These are phyloP conservation scores for Luscinia luscinia DNA, from an alignment of 2,797 vertebrate species.

Conservation along the genomic window DNA sequence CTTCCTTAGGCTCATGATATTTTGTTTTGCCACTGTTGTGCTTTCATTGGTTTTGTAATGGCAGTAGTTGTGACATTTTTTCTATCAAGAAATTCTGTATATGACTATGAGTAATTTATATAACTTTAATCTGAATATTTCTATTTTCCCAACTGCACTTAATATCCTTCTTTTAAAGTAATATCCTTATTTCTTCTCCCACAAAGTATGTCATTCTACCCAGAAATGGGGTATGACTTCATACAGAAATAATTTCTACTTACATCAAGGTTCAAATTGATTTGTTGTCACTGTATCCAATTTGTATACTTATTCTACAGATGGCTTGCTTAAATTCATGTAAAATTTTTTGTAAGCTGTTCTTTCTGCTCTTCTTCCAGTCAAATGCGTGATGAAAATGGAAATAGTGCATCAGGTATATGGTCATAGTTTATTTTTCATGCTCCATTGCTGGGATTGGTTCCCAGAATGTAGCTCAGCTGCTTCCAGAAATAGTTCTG, in stretches of 20 bases:
- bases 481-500: slow-evolving; percentile 31
- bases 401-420: slow-evolving; percentile 19
- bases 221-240: neutral
- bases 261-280: neutral
- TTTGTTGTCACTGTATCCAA: neutral
- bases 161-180: neutral
- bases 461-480: slow-evolving; percentile 17
- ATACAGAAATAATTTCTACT: neutral
- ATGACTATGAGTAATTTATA: neutral
- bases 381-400: slow-evolving; percentile 24
- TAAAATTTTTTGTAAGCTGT: neutral
- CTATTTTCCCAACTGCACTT: neutral
- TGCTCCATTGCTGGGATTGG: neutral
- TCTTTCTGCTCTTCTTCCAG: slow-evolving; percentile 2
- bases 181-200: neutral
- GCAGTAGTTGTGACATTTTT: neutral
- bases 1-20: neutral
- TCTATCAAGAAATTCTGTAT: neutral
- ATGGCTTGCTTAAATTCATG: neutral
- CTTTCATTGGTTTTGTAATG: neutral
- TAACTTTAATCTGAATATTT: neutral
- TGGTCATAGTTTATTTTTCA: slow-evolving; percentile 40
- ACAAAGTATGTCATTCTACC: neutral
- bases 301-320: neutral
- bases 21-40: neutral